phyloP scores from a whole-genome alignment of 2,888 invertebrate genomes.

The Serripes groenlandicus region DNA sequence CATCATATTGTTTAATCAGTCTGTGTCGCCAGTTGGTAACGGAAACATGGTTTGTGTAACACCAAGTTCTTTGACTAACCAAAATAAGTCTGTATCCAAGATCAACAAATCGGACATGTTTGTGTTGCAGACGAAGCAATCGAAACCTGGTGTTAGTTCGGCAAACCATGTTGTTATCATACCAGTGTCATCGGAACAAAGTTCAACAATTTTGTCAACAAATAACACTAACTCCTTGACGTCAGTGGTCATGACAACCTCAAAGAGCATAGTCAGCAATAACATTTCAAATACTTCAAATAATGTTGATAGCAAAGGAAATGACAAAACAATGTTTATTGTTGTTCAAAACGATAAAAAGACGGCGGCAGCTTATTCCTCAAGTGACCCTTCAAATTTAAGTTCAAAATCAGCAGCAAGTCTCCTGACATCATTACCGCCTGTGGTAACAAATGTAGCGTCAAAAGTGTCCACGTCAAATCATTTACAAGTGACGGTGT shows the following conservation, averaged over 20 bases:
- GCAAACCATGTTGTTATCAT: constrained; percentile 66
- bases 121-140: constrained; percentile 32
- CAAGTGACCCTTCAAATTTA: not conserved
- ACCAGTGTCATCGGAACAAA: constrained; percentile 56
- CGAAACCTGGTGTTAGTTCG: constrained; percentile 14
- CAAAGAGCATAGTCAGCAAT: not conserved
- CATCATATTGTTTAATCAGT: constrained; percentile 47
- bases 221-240: not conserved
- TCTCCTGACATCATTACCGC: constrained; percentile 5
- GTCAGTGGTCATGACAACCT: not conserved
- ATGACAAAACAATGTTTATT: constrained; percentile 47
- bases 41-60: constrained; percentile 12
- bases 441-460: not conserved
- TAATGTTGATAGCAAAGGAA: not conserved
- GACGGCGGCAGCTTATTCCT: not conserved
- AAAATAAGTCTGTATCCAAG: constrained; percentile 12
- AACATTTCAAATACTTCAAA: not conserved
- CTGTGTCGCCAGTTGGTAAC: constrained; percentile 23
- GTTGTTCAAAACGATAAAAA: constrained; percentile 50
- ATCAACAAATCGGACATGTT: constrained; percentile 18
- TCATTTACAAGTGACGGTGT: constrained; percentile 43
- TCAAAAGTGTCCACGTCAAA: not conserved
- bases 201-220: constrained; percentile 14
- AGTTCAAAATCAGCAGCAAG: not conserved
- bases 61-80: constrained; percentile 1